Base-by-base conservation (phyloP, 2,888 invertebrate species). In the Alviniconcha strummeri region DNA sequence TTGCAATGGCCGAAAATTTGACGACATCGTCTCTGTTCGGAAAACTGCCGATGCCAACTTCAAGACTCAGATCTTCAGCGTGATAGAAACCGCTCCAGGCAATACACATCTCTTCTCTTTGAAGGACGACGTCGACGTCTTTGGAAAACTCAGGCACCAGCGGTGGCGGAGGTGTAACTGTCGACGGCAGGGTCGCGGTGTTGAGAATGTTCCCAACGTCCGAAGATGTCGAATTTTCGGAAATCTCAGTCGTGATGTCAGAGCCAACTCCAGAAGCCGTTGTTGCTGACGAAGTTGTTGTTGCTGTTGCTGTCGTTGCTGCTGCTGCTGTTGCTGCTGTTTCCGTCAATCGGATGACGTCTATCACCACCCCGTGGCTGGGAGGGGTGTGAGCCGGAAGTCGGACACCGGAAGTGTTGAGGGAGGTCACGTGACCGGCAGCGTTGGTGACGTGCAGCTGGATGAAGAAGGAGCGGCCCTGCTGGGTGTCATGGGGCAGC, bases 361-460 rank as follows among this genome's bases (percentile, higher is more conserved):
- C 87, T 4, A 82, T 36, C 2, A 87, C 83, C 64, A 83, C 54
- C 0, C 84, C 87, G 0, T 55, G 60, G 8, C 79, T 55, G 13
- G 85, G 85, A 36, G 85, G 84, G 64, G 81, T 80, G 8, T 77
- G 36, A 5, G 86, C 81, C 2, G 86, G 86, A 15, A 88, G 52
- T 11, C 36, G 13, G 15, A 86, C 67, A 11, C 64, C 17, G 36
- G 80, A 55, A 5, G 83, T 84, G 17, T 80, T 77, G 4, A 86
- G 76, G 17, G 78, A 80, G n/a, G 83, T 82, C 78, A 83, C 84
- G 72, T 87, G 87, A 7, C 86, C 87, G 6, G 86, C 88, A 56
- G 82, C 84, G 67, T 88, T 87, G 72, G 84, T 86, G 17, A 85
- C 85, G 74, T 87, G 83, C 0, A 88, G 81, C 60, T 86, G 83